Base-by-base conservation (phyloP, 2,113 vertebrate genomes). In the Kryptolebias marmoratus region DNA sequence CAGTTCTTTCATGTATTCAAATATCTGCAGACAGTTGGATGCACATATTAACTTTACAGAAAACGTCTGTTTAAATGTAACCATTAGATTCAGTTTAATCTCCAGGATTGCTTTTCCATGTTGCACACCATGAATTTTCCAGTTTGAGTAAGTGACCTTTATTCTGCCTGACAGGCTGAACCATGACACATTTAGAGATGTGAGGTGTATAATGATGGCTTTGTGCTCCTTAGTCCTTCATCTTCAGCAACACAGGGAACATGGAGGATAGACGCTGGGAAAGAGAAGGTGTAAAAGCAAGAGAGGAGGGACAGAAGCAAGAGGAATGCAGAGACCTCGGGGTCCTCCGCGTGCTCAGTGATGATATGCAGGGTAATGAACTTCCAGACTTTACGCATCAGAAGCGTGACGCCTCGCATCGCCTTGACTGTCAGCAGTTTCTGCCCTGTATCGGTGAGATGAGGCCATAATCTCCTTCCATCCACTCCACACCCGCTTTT, bases 341-440 rank as follows among this genome's bases (percentile, higher is more conserved):
- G 88, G 75, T 80, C 74, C 59, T 86, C 71, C 36, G 75, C 80
- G 70, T 76, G 83, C 65, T 71, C 60, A 7, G 75, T 86, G 87
- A 90, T 90, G 89, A 90, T 89, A 91, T 89, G 84, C 85, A 31
- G 84, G 64, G 80, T 91, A 91, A 93, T 88, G 81, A 92, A 91
- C 88, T 88, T 81, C 73, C 79, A 79, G 76, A 88, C 79, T 90
- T 90, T 90, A 60, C 79, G 75, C 86, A 89, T 89, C 83, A 81
- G 68, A 83, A 81, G 83, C 81, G 68, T 90, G 85, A 93, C 71
- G 58, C 75, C 80, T 56, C 2, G 22, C 82, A 70, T 87, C 60
- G 70, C 74, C 69, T 73, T 65, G 72, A 86, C 87, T 88, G 88
- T 91, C 89, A 90, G 88, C 85, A 57, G 64, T 88, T 92, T 82